Evolutionary conservation across 64 coral and sea anemone genomes (phyloP), one percentile per base, ranked within the genome.

Genomic region (Acropora yongei): DNA sequence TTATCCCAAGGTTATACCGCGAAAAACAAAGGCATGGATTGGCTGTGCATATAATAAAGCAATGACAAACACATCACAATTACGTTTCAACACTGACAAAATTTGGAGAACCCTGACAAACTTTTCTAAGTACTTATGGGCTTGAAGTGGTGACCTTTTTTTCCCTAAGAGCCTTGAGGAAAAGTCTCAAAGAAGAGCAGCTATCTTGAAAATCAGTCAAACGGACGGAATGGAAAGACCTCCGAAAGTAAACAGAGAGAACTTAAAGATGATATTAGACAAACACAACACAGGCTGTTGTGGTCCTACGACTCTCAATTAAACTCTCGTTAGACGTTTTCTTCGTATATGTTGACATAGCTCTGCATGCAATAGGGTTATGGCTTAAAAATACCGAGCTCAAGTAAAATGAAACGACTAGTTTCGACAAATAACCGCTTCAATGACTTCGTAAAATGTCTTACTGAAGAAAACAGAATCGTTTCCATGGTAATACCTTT

Each of bases 221-320:
- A 49, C 44, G 14, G 6, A 17, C n/a, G 6, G 9, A 12, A 85
- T 65, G 44, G 16, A 18, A 66, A 46, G 8, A 14, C 40, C 40
- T 66, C 39, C 10, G 57, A 82, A 68, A 8, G 48, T 13, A 49
- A 85, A 69, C 39, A 48, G 4, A 77, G 11, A 18, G 75, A 2
- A 41, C 74, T 78, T 48, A 44, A 30, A 1, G 44, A 13, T 78
- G 16, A 84, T n/a, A 68, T 84, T 68, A 2, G 60, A 17, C 63
- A 69, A 72, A 85, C 82, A 85, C 45, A 71, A 49, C 63, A 71
- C 43, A 71, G 82, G 49, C 6, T 72, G 42, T 30, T n/a, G 17
- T 18, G 9, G 14, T 72, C 44, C 68, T 4, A 71, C 17, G 11
- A 71, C 43, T 18, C n/a, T 65, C 66, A 69, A 85, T 30, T 11